These are phyloP conservation scores for Hirtodrosophila confusa DNA, from an alignment of 2,888 invertebrate genomes.

Conservation along the genomic window DNA sequence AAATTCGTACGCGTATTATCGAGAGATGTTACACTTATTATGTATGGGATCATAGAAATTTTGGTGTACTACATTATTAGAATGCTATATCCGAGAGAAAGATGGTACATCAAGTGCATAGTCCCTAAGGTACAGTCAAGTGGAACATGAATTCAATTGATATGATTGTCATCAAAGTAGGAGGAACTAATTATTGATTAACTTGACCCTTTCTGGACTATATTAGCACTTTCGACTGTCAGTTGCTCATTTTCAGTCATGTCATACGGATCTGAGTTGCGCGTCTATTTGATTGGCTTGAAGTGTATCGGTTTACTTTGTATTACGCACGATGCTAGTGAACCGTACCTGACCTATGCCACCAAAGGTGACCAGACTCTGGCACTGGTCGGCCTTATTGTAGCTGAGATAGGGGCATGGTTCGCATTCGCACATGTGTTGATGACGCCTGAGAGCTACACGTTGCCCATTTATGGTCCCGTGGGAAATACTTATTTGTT, in stretches of 20 bases:
- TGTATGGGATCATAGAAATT: too few relatives aligned
- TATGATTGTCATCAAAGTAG: conserved; percentile 15
- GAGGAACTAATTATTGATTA: conserved; percentile 8
- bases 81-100: too few relatives aligned
- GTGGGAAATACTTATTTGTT: conserved; percentile 64
- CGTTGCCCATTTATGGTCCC: conserved; percentile 25
- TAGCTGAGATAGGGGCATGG: conserved; percentile 39
- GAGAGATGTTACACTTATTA: too few relatives aligned
- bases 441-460: conserved; percentile 10
- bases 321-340: conserved; percentile 21
- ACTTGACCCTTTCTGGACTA: not conserved
- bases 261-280: conserved; percentile 58
- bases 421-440: conserved; percentile 33
- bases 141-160: conserved; percentile 17
- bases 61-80: too few relatives aligned
- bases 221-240: not conserved
- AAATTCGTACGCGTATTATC: too few relatives aligned
- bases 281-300: conserved; percentile 60
- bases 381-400: conserved; percentile 20
- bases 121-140: conserved; percentile 3
- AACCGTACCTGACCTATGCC: conserved; percentile 2
- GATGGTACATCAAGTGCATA: too few relatives aligned
- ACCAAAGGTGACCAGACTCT: conserved; percentile 25
- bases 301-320: conserved; percentile 65
- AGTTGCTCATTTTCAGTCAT: conserved; percentile 40